These are phyloP conservation scores for Druon quercuslanigerum DNA, from an alignment of 1,140 invertebrate species.

Conservation along the genomic window DNA sequence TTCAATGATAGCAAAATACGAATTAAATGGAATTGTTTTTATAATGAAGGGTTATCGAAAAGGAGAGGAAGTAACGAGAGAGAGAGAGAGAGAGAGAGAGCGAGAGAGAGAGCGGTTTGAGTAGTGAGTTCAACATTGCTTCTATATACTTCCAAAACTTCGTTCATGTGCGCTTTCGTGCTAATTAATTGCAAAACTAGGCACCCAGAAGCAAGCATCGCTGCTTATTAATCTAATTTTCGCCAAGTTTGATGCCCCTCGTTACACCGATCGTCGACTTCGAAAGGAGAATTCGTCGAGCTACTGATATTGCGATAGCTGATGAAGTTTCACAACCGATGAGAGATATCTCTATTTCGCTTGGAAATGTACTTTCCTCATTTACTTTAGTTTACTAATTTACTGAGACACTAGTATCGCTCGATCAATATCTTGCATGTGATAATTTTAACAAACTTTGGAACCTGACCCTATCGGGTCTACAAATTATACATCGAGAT, in stretches of 20 bases:
- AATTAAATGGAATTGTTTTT: slow-evolving; percentile 14
- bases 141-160: slow-evolving; percentile 19
- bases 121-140: slow-evolving; percentile 16
- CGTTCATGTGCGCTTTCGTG: slow-evolving; percentile 18
- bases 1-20: not conserved
- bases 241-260: slow-evolving; percentile 23
- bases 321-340: not conserved
- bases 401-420: too few relatives aligned
- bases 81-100: slow-evolving; percentile 16
- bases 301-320: not conserved
- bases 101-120: not conserved
- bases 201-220: slow-evolving; percentile 15
- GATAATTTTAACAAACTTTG: too few relatives aligned
- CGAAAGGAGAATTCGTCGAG: slow-evolving; percentile 10
- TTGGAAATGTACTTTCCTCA: too few relatives aligned
- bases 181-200: slow-evolving; percentile 28
- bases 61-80: not conserved
- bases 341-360: not conserved
- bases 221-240: slow-evolving; percentile 28
- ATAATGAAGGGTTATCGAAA: slow-evolving; percentile 32
- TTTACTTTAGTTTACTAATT: too few relatives aligned
- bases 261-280: slow-evolving; percentile 24
- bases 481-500: not conserved
- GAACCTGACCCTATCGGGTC: not conserved
- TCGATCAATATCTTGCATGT: too few relatives aligned